Conservation (phyloP, 2,888 invertebrate species). For the Lasioglossum marginatum region DNA sequence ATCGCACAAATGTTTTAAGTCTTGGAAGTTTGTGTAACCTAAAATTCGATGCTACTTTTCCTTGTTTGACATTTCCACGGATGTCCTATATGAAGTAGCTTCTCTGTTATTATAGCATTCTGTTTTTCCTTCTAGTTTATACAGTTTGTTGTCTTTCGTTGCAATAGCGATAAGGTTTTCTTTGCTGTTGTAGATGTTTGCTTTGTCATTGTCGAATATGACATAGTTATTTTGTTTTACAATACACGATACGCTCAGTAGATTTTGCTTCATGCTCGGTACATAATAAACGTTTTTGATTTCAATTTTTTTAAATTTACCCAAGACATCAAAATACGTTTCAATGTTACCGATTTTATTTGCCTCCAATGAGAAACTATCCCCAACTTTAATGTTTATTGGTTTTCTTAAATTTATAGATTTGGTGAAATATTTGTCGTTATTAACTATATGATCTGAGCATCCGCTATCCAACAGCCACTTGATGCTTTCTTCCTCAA, state of each 20-base stretch:
- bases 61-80: too few species aligned
- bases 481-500: too few species aligned
- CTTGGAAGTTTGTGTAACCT: too few species aligned
- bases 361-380: too few species aligned
- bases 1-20: too few species aligned
- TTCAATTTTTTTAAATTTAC: neutral
- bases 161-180: neutral
- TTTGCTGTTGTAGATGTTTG: neutral
- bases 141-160: neutral
- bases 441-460: too few species aligned
- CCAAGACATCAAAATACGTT: neutral
- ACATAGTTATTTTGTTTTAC: neutral
- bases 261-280: neutral
- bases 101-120: neutral
- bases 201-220: neutral
- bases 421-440: too few species aligned
- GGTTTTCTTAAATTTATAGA: too few species aligned
- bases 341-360: too few species aligned
- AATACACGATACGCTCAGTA: neutral
- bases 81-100: neutral
- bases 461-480: too few species aligned
- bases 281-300: neutral
- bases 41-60: too few species aligned
- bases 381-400: too few species aligned
- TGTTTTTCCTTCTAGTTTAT: neutral